Evolutionary conservation across 2,797 vertebrate species (phyloP), one percentile per base, ranked within the genome.

Genomic region (Aulostomus chinensis): DNA sequence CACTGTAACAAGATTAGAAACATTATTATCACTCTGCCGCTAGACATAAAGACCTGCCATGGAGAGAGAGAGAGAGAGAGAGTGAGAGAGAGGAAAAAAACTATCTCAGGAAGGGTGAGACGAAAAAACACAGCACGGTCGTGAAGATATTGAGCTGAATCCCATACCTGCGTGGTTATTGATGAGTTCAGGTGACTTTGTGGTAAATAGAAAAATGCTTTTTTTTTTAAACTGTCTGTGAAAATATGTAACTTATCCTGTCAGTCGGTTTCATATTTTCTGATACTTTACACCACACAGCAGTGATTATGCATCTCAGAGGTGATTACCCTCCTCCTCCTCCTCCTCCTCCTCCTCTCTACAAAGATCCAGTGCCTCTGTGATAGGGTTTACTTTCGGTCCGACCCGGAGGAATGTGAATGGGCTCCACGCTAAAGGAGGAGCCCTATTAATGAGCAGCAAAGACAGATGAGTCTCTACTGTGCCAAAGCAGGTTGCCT

Each of bases 1-100:
- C 84, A 81, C 81, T 87, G 85, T 89, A 89, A 90, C 87, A 87
- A 90, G 89, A 91, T 92, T 90, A 91, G 85, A 90, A 86, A 83
- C 84, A 88, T 91, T 90, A 90, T 89, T 75, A 90, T 89, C 81
- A 70, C 87, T 76, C 78, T 53, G 53, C 60, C 16, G 24, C 56
- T 30, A 66, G 57, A 83, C 78, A 80, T 67, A 74, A 76, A 80
- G 35, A 55, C 22, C 50, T 76, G 78, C 66, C 69, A 68, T 16
- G 29, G 62, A 51, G 7, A 52, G 34, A 35, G 32, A 18, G 34
- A 29, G 37, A 10, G 25, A 5, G 33, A 21, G 37, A n/a, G 20
- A 12, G n/a, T n/a, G n/a, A n/a, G n/a, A n/a, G n/a, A n/a, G n/a
- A n/a, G n/a, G 18, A 68, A 63, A 55, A 54, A 54, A 55, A 45